Evolutionary conservation across 2,888 invertebrate genomes (phyloP), one percentile per base, ranked within the genome.

Genomic region (Dolichopus griseipennis): DNA sequence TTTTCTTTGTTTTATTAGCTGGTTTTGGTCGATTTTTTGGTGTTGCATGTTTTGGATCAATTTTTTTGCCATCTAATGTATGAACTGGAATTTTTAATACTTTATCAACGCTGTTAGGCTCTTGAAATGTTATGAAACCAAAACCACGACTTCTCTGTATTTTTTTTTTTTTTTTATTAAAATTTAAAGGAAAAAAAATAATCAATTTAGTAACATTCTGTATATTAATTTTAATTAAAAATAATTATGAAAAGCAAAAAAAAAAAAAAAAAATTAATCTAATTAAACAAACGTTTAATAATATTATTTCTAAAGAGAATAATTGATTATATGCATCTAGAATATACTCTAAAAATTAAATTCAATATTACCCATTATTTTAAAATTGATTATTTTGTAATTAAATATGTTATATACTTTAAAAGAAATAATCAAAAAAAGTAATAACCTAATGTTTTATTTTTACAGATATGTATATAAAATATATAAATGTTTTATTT

Each of bases 31-130:
- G 87, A 74, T 93, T 93, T 81, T 94, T 93, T 72, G 93, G 94
- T 66, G 94, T 94, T 69, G 94, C 94, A 84, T 94, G 93, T 78
- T 95, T 95, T 69, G 95, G 95, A 81, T 95, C 95, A 80, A 95
- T 95, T 82, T 94, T 92, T 83, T 95, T 95, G 72, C 94, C 94
- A 82, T 95, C 94, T 74, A 95, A 85, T 67, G 93, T 93, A 85
- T 94, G 93, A 73, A 93, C 91, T 69, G 93, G 93, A 74, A 93
- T 92, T 76, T 93, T 92, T 68, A 95, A 86, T 70, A 95, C 94
- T 83, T 93, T 93, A 82, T 94, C 93, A 73, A 95, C 94, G 77
- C 93, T 91, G 73, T 90, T 87, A 69, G 94, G 91, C 82, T 94
- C 93, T 82, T 92, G 90, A 84, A 95, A 95, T 77, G 94, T 94